Percentiles rank a stretch among this genome's conserved stretches.
Evolutionary conservation across 2,797 vertebrate genomes (phyloP).

Genomic region (Mergus octosetaceus): DNA sequence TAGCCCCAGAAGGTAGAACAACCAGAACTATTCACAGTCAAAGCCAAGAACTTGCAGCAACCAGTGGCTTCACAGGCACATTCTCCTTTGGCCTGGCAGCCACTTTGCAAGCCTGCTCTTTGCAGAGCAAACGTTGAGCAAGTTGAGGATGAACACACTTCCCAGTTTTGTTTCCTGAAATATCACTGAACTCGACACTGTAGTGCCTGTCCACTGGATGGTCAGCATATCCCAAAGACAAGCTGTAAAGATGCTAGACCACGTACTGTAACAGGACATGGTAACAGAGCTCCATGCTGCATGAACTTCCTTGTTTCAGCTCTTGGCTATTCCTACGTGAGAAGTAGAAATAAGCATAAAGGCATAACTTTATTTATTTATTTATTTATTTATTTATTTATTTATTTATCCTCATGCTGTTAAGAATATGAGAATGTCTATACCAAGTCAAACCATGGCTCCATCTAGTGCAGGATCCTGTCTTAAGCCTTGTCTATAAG

Average conservation of each 20-base stretch:
- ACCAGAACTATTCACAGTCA: rapidly evolving
- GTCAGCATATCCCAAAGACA: neutral
- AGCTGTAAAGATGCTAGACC: neutral
- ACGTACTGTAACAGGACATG: rapidly evolving
- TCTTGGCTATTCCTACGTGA: neutral
- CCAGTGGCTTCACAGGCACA: rapidly evolving
- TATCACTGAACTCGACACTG: neutral
- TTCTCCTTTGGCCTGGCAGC: neutral
- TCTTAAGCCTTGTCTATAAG: neutral
- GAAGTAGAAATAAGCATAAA: neutral
- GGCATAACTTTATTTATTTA: neutral
- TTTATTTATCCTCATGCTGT: neutral
- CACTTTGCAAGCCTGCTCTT: neutral
- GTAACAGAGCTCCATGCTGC: neutral
- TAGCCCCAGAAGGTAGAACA: no score
- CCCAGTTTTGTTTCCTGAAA: neutral
- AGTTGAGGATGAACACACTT: neutral
- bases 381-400: neutral
- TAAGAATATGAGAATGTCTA: neutral
- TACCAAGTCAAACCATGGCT: neutral
- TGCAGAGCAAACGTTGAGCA: neutral
- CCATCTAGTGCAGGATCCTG: neutral
- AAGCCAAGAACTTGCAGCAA: neutral
- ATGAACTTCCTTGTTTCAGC: neutral
- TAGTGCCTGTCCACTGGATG: rapidly evolving